phyloP scores from a whole-genome alignment of 2,888 invertebrate genomes.

The Sinodicranocentrus sp. region DNA sequence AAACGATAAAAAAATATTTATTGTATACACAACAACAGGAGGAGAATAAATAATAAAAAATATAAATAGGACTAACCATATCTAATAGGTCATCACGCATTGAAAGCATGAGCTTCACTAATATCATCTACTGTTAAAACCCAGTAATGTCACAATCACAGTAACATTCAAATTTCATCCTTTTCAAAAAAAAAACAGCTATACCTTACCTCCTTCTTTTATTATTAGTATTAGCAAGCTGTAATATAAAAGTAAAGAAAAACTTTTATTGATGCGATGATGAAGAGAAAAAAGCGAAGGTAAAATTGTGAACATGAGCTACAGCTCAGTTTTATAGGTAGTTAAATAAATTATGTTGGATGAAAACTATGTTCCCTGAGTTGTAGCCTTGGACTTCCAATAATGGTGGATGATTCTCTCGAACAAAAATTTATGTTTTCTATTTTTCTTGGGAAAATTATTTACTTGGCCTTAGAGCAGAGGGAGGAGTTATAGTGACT shows the following conservation, averaged over 20 bases:
- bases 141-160: slow-evolving; percentile 3
- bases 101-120: neutral
- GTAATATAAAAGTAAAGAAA: too few species aligned
- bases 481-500: too few species aligned
- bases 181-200: too few species aligned
- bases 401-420: slow-evolving; percentile 14
- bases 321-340: neutral
- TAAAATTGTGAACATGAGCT: neutral
- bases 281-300: slow-evolving; percentile 14
- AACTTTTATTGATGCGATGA: too few species aligned
- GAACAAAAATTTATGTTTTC: neutral
- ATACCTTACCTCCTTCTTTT: too few species aligned
- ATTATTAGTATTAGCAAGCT: too few species aligned
- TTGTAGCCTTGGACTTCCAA: slow-evolving; percentile 3
- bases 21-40: too few species aligned
- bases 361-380: neutral
- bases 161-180: neutral
- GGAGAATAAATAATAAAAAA: too few species aligned
- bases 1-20: too few species aligned
- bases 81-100: slow-evolving; percentile 21
- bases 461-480: slow-evolving; percentile 14
- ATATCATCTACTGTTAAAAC: neutral
- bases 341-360: neutral
- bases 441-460: slow-evolving; percentile 6
- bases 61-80: slow-evolving; percentile 13